These are phyloP conservation scores for Hymenopus coronatus DNA, from an alignment of 2,888 invertebrate genomes.

Conservation along the genomic window DNA sequence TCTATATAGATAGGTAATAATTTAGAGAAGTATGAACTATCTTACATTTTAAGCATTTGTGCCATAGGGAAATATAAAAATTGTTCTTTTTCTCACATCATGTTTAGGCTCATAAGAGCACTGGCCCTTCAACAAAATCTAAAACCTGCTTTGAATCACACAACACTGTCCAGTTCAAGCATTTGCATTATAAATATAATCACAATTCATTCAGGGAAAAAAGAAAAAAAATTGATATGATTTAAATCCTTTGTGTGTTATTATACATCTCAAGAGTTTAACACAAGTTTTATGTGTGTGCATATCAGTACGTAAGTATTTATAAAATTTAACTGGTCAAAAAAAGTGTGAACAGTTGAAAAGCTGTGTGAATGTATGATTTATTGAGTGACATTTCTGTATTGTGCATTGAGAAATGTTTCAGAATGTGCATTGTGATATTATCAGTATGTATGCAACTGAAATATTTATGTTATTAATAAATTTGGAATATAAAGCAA, in stretches of 20 bases:
- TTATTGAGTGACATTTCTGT: neutral
- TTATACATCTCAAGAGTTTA: neutral
- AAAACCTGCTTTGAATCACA: neutral
- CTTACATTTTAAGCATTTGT: neutral
- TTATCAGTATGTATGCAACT: neutral
- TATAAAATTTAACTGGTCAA: neutral
- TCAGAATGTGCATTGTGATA: conserved; percentile 12
- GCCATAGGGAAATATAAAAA: neutral
- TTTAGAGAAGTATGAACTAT: too few relatives aligned
- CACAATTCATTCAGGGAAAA: neutral
- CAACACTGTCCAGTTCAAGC: neutral
- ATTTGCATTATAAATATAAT: neutral
- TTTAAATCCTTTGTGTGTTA: neutral
- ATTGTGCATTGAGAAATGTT: neutral
- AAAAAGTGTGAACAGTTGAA: neutral
- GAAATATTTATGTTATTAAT: conserved; percentile 7
- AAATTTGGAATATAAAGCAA: neutral
- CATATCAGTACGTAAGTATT: neutral
- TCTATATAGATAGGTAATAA: too few relatives aligned
- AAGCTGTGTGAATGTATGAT: neutral
- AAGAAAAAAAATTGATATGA: neutral
- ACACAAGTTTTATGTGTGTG: neutral
- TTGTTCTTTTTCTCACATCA: too few relatives aligned
- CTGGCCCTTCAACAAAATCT: too few relatives aligned
- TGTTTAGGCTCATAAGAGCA: too few relatives aligned